Percentiles rank a stretch among this genome's conserved stretches.
These are phyloP conservation scores for Dysidea cf. avara DNA, from an alignment of 37 sponge, comb jelly and placozoan genomes.

Conservation along the genomic window DNA sequence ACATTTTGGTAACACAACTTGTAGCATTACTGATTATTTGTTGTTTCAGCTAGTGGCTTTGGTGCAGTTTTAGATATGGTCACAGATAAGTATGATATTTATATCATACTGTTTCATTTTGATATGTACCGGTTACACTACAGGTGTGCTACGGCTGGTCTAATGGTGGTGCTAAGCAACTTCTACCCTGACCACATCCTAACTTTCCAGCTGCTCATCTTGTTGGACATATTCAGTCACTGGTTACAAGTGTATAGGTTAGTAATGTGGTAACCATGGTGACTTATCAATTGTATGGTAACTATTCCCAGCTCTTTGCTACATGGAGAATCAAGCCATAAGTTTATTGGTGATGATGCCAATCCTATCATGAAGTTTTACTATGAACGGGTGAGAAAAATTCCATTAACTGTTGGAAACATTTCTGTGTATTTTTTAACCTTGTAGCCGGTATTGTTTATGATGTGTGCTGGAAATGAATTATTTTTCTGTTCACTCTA, in stretches of 20 bases:
- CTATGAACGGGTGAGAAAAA: constrained; percentile 35
- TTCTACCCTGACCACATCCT: constrained; percentile 63
- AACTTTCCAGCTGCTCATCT: constrained; percentile 58
- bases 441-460: constrained; percentile 68
- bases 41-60: constrained; percentile 77
- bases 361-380: constrained; percentile 64
- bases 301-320: no score
- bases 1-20: no score
- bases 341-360: constrained; percentile 34
- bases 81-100: constrained; percentile 89
- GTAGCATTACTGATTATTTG: no score
- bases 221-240: constrained; percentile 80
- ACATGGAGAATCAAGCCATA: constrained; percentile 51
- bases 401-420: no score
- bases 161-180: constrained; percentile 61
- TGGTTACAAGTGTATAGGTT: constrained; percentile 84
- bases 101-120: no score
- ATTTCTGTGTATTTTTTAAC: no score
- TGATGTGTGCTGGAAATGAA: constrained; percentile 89
- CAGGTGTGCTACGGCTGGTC: constrained; percentile 69
- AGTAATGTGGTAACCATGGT: no score
- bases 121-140: no score
- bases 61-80: constrained; percentile 95
- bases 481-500: constrained; percentile 75
- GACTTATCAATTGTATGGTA: no score